Evolutionary conservation across 1,140 invertebrate species (phyloP).

Genomic region (Vanessa tameamea): DNA sequence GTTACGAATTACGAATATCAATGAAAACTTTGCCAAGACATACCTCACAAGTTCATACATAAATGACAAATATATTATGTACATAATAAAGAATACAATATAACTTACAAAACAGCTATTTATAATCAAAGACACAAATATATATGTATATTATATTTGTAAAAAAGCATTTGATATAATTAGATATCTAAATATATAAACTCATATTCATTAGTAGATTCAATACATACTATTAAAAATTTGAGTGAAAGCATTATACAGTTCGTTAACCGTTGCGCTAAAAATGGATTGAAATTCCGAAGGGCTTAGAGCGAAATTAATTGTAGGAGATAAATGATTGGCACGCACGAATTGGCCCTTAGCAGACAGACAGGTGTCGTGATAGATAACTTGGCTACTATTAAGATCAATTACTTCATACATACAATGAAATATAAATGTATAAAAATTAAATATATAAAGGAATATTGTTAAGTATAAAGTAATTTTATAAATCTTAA

Average conservation of each 20-base stretch:
- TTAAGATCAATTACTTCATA: neutral
- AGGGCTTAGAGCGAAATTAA: conserved; percentile 42
- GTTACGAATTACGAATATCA: no score
- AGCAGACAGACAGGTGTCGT: conserved; percentile 29
- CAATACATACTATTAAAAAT: conserved; percentile 15
- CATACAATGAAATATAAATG: neutral
- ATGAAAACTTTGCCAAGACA: no score
- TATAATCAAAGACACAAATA: no score
- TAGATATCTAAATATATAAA: neutral
- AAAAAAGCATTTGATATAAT: neutral
- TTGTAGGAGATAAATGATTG: conserved; percentile 48
- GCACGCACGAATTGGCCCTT: conserved; percentile 58
- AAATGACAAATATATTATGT: no score
- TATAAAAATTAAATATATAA: neutral
- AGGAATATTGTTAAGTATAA: neutral
- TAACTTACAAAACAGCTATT: no score
- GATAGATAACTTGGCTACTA: conserved; percentile 24
- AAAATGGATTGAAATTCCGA: conserved; percentile 38
- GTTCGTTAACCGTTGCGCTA: conserved; percentile 40
- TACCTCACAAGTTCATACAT: no score
- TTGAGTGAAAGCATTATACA: conserved; percentile 35
- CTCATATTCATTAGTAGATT: neutral
- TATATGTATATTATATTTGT: no score
- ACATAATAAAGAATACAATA: no score
- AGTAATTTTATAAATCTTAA: no score